phyloP scores from a whole-genome alignment of 1,140 invertebrate genomes.

The Polypedilum pembai region DNA sequence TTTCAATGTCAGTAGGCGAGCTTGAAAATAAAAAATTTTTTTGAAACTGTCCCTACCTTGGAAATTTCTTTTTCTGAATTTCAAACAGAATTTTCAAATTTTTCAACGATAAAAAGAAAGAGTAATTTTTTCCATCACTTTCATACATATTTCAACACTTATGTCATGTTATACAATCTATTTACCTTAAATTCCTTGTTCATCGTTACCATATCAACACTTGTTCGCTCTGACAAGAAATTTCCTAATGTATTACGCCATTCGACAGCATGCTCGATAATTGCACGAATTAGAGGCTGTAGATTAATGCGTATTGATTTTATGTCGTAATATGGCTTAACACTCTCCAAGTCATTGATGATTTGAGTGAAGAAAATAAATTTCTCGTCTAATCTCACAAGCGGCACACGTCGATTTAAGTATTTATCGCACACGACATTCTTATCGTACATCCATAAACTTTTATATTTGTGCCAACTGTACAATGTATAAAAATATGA shows the following conservation, averaged over 20 bases:
- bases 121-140: too few relatives aligned
- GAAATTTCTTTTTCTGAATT: too few relatives aligned
- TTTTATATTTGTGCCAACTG: slow-evolving; percentile 68
- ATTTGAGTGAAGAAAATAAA: slow-evolving; percentile 73
- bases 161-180: neutral
- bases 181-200: slow-evolving; percentile 51
- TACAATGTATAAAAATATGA: slow-evolving; percentile 21
- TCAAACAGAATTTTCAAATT: too few relatives aligned
- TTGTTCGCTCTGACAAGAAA: slow-evolving; percentile 51
- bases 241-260: slow-evolving; percentile 63
- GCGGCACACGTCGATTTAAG: slow-evolving; percentile 57
- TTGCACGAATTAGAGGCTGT: slow-evolving; percentile 51
- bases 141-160: too few relatives aligned
- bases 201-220: slow-evolving; percentile 55
- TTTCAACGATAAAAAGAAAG: too few relatives aligned
- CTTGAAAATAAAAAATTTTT: too few relatives aligned
- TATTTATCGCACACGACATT: slow-evolving; percentile 65
- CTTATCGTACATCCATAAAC: slow-evolving; percentile 78
- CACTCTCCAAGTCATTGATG: slow-evolving; percentile 58
- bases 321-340: slow-evolving; percentile 53
- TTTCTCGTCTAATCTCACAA: slow-evolving; percentile 72
- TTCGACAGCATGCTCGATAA: slow-evolving; percentile 57
- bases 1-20: too few relatives aligned
- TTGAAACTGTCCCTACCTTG: too few relatives aligned
- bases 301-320: slow-evolving; percentile 62